Evolutionary conservation across 2,113 vertebrate species (phyloP).

Genomic region (Leucosticte australis): DNA sequence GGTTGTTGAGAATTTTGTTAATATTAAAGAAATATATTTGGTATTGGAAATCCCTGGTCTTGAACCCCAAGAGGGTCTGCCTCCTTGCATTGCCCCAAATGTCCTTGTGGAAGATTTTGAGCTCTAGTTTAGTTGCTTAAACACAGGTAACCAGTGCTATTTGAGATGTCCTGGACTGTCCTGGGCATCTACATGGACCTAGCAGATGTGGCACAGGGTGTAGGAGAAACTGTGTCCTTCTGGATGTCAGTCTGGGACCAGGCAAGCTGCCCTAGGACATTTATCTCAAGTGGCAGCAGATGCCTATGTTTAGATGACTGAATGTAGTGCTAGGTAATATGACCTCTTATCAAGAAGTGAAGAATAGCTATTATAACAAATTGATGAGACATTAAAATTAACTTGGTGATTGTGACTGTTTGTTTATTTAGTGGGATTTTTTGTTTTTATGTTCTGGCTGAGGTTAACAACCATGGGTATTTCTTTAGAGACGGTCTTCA

Average conservation of each 20-base stretch:
- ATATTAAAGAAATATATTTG: not conserved
- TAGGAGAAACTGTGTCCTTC: not conserved
- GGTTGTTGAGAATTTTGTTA: not conserved
- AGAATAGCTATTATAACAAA: slow-evolving; percentile 21
- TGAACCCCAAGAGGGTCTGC: not conserved
- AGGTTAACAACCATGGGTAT: not conserved
- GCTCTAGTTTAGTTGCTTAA: not conserved
- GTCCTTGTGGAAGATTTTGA: not conserved
- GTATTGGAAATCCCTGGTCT: not conserved
- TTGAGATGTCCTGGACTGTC: not conserved
- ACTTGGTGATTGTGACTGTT: not conserved
- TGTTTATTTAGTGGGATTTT: not conserved
- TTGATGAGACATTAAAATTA: not conserved
- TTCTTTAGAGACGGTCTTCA: not conserved
- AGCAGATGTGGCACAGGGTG: not conserved
- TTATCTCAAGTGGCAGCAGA: slow-evolving; percentile 2
- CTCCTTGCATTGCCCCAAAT: not conserved
- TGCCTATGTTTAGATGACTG: slow-evolving; percentile 47
- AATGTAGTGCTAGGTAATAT: not conserved
- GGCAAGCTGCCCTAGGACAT: slow-evolving; percentile 4
- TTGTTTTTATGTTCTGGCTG: not conserved
- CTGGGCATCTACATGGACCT: not conserved
- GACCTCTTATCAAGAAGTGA: slow-evolving; percentile 7
- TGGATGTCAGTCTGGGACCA: not conserved
- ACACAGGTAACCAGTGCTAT: not conserved